Conservation (phyloP, 2,113 vertebrate species). For the Cariama cristata region DNA sequence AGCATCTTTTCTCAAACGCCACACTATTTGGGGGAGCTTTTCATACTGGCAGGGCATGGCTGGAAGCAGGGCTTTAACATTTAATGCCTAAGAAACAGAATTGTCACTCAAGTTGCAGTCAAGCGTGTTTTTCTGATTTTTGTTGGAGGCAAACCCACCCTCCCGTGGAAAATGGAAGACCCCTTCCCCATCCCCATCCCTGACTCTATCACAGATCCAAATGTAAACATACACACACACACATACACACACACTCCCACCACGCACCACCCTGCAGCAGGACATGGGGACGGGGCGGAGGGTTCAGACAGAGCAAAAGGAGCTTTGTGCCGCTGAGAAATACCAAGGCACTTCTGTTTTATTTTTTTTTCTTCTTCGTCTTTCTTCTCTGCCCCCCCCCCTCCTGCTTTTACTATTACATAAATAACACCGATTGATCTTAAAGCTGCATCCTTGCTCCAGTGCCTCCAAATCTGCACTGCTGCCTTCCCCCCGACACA, state of each 20-base stretch:
- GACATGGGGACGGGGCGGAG: neutral
- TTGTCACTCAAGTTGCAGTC: constrained; percentile 28
- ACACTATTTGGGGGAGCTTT: neutral
- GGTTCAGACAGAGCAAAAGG: neutral
- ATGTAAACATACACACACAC: constrained; percentile 57
- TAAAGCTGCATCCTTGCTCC: constrained; percentile 46
- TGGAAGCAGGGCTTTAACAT: constrained; percentile 7
- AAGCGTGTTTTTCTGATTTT: neutral
- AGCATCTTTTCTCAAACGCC: neutral
- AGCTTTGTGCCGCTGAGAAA: neutral
- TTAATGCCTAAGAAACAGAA: constrained; percentile 10
- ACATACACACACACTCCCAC: neutral
- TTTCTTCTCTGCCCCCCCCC: neutral
- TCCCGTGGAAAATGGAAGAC: constrained; percentile 36
- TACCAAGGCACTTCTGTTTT: neutral
- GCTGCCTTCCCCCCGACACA: neutral
- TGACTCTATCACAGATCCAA: neutral
- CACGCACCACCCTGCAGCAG: constrained; percentile 39
- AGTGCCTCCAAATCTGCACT: constrained; percentile 21
- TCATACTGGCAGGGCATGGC: neutral
- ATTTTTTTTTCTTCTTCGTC: neutral
- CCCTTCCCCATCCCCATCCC: neutral
- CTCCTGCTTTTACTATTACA: constrained; percentile 42
- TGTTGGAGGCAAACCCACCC: neutral
- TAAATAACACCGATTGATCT: constrained; percentile 57